Conservation (phyloP, 1,140 invertebrate genomes). For the Nebria ingens region DNA sequence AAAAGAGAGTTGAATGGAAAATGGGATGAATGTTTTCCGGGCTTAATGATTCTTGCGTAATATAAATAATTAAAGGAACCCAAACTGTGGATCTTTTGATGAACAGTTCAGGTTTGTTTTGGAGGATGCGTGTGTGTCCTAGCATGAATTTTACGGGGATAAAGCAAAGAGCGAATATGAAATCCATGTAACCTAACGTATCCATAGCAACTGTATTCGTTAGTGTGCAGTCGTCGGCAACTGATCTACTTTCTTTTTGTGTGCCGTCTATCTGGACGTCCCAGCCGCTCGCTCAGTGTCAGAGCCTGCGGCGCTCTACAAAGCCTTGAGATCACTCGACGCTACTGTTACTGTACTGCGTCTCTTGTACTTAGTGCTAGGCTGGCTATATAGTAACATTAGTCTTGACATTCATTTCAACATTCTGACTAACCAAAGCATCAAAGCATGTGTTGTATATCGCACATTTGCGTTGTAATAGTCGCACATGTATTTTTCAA, state of each 20-base stretch:
- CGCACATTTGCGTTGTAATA: too few relatives aligned
- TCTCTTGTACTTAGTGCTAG: background rate
- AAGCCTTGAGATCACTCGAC: background rate
- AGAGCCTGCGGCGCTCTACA: background rate
- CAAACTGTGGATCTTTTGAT: background rate
- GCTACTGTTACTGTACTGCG: background rate
- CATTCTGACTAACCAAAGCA: too few relatives aligned
- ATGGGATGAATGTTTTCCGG: too few relatives aligned
- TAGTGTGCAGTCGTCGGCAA: background rate
- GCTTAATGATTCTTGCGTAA: too few relatives aligned
- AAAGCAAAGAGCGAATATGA: background rate
- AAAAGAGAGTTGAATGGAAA: too few relatives aligned
- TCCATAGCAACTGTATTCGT: conserved; percentile 3
- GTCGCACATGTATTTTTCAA: too few relatives aligned
- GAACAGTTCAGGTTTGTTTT: background rate
- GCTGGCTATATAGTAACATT: too few relatives aligned
- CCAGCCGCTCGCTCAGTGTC: background rate
- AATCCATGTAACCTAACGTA: background rate
- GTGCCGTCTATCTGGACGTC: background rate
- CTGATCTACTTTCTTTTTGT: background rate
- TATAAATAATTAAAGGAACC: too few relatives aligned
- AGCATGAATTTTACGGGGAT: background rate
- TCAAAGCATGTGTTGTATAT: too few relatives aligned
- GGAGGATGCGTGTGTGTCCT: background rate
- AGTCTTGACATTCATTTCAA: too few relatives aligned